Base-by-base conservation (phyloP, 2,888 invertebrate genomes). In the Pinctada fucata region DNA sequence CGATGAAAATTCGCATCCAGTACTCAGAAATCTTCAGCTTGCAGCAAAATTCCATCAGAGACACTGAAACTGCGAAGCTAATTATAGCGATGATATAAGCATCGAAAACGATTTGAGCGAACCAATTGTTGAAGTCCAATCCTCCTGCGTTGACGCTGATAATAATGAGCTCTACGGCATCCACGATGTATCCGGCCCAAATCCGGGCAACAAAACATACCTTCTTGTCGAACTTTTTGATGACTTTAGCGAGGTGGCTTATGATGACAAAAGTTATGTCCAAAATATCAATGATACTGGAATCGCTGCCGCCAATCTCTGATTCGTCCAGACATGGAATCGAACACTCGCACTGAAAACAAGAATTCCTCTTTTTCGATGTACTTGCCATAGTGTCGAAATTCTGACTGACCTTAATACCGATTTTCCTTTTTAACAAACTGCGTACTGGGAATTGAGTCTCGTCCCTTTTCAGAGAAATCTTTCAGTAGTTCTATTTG, bases 1-100 rank as follows among this genome's bases (percentile, higher is more conserved):
- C 58, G 2, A 77, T 72, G 16, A 77, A 77, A 48, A 77, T 77
- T 58, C 67, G 50, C 77, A 72, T 77, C 77, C 77, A 77, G 31
- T 72, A 72, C 4, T 51, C 52, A 51, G 72, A 66, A 16, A 77
- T 13, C 3, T 51, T 72, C 3, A 72, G 10, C 3, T 72, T 65
- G 13, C 72, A 77, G 50, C 77, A 77, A 48, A 72, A 77, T 67
- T 77, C 77, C n/a, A 77, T 48, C 5, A 77, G 67, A 31, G 77
- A 72, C 13, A 77, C 58, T 8, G 45, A 58, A 52, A 66, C 13
- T 8, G 67, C 77, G 16, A 77, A 77, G 8, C n/a, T n/a, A 6
- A 45, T 49, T 13, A 77, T 3, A 67, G 52, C 52, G 3, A 77
- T 45, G 10, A 77, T 13, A 10, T 77, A 77, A 3, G 72, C 77